These are phyloP conservation scores for Morpho achilles DNA, from an alignment of 2,888 invertebrate species.

Conservation along the genomic window DNA sequence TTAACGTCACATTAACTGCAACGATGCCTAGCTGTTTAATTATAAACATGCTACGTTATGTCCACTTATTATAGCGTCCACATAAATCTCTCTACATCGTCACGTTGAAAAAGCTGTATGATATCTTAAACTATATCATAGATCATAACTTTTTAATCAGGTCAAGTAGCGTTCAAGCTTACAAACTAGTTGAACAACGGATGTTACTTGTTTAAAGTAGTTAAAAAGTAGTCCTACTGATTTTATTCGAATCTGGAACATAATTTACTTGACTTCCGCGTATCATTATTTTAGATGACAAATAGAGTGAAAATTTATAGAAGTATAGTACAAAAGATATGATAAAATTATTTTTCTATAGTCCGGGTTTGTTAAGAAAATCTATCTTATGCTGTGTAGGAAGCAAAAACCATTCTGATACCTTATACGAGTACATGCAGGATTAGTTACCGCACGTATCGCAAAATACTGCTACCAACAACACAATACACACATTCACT, in stretches of 20 bases:
- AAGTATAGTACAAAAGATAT: no score
- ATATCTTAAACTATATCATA: conserved; percentile 61
- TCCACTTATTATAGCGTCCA: conserved; percentile 14
- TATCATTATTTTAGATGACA: conserved; percentile 2
- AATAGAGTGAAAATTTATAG: not conserved
- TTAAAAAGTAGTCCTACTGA: conserved; percentile 25
- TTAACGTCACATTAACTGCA: conserved; percentile 1
- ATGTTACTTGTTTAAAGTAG: conserved; percentile 40
- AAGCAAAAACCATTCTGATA: no score
- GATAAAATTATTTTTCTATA: no score
- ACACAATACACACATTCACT: no score
- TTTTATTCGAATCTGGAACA: conserved; percentile 23
- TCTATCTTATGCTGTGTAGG: no score
- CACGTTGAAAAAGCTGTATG: conserved; percentile 34
- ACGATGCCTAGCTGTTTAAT: conserved; percentile 6
- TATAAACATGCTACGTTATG: conserved; percentile 16
- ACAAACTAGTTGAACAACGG: conserved; percentile 61
- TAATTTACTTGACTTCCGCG: conserved; percentile 22
- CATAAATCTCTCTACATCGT: conserved; percentile 22
- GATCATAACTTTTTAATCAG: conserved; percentile 69
- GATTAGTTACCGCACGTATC: no score
- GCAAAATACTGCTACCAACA: no score
- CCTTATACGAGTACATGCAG: no score
- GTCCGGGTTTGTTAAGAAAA: no score
- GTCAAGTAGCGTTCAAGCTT: conserved; percentile 64